Conservation (phyloP, 2,888 invertebrate species). For the Desoria tigrina region DNA sequence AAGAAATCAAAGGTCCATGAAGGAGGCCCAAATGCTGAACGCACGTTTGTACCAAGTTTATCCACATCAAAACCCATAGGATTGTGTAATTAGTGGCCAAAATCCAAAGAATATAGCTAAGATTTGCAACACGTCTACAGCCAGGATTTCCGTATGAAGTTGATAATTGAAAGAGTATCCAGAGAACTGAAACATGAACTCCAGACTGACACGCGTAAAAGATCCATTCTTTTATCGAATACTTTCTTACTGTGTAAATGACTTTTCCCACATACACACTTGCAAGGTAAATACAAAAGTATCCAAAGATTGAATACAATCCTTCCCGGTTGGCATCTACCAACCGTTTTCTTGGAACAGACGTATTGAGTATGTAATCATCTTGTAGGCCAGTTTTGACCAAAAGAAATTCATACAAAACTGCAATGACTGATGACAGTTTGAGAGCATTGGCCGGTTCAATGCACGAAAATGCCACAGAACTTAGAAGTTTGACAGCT, state of each 20-base stretch:
- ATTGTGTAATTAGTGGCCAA: conserved; percentile 66
- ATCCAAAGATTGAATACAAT: conserved; percentile 79
- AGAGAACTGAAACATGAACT: conserved; percentile 42
- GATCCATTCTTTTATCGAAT: conserved; percentile 48
- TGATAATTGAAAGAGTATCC: conserved; percentile 47
- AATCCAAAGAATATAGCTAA: conserved; percentile 77
- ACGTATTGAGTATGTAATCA: conserved; percentile 68
- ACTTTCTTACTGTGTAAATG: conserved; percentile 55
- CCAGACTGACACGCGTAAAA: conserved; percentile 37
- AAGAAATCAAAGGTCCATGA: conserved; percentile 48
- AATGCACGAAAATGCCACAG: conserved; percentile 63
- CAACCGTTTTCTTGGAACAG: conserved; percentile 62
- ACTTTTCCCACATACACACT: conserved; percentile 67
- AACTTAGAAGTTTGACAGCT: conserved; percentile 73
- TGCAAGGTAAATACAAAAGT: conserved; percentile 77
- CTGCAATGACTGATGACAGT: conserved; percentile 63
- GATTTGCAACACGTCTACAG: conserved; percentile 81
- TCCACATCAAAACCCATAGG: conserved; percentile 58
- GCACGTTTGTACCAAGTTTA: conserved; percentile 36
- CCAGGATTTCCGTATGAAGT: conserved; percentile 55
- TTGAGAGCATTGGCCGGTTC: conserved; percentile 61
- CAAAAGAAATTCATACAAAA: conserved; percentile 69
- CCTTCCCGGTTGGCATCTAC: conserved; percentile 90
- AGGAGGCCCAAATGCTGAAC: conserved; percentile 44
- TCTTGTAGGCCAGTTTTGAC: conserved; percentile 63